Conservation (phyloP, 2,797 vertebrate genomes). For the Onychomys torridus region DNA sequence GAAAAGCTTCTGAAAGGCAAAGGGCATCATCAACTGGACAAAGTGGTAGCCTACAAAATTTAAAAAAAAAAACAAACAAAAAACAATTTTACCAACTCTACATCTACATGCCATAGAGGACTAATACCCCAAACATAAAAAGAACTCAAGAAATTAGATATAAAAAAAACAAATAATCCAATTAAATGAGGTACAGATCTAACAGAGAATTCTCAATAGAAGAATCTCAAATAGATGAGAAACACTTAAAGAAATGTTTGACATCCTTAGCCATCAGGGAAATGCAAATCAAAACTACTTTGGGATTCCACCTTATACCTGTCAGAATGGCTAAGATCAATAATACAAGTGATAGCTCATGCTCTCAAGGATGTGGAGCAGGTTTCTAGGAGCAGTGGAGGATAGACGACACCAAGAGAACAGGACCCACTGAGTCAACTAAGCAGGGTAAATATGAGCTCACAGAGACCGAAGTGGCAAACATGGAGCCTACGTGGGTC, state of each 20-base stretch:
- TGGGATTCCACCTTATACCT: background rate
- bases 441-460: background rate
- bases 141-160: background rate
- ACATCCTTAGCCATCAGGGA: background rate
- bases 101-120: background rate
- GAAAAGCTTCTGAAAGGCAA: background rate
- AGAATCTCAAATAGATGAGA: background rate
- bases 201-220: background rate
- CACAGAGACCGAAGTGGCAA: background rate
- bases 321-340: background rate
- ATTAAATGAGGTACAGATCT: background rate
- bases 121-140: background rate
- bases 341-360: background rate
- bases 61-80: too few relatives aligned
- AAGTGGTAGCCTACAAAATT: background rate
- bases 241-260: background rate
- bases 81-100: background rate
- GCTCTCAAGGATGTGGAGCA: background rate
- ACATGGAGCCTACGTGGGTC: background rate
- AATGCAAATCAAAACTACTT: background rate
- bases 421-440: background rate
- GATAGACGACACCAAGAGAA: background rate
- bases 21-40: background rate
- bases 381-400: background rate
- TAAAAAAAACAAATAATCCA: background rate